Evolutionary conservation across 2,888 invertebrate species (phyloP), one percentile per base, ranked within the genome.

Genomic region (Dusona sp.): DNA sequence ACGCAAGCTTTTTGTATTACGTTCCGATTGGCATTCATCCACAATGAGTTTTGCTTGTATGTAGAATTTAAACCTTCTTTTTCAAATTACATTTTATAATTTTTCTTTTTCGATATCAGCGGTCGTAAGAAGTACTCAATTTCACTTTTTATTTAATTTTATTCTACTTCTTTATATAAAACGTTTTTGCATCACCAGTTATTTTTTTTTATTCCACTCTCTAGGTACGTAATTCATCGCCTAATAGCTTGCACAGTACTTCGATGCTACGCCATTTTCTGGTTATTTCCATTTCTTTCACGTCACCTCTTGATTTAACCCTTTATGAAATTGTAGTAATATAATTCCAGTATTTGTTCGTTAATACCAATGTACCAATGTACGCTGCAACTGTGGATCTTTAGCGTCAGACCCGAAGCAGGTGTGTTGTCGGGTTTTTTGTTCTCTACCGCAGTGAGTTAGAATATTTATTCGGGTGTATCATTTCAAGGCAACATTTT

Each of bases 41-140:
- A 80, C 77, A 68, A 83, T 78, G 79, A 77, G 79, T 83, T 80
- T 83, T 64, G 36, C 73, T 79, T 67, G 75, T 70, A 68, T 73
- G 57, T 73, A 57, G 65, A 65, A 74, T 79, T 70, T 45, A 79
- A 83, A 79, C 79, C 64, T 42, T 13, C 29, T 65, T 45, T 54
- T 51, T 38, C 36, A 8, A 48, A 16, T 65, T n/a, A 19, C 7
- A 51, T 73, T 57, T 70, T n/a, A 61, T 70, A 57, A 19, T 67
- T 67, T 16, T 33, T 3, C 51, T 22, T 6, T 68, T 11, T n/a
- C 16, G 6, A 61, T n/a, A 16, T 61, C 16, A 61, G 16, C 13
- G 16, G 29, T 16, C 16, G 16, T 29, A 13, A 16, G 16, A 16
- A 13, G 29, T 61, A 29, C 29, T 61, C 13, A 51, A 19, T 29